Evolutionary conservation across 1,140 invertebrate species (phyloP), one percentile per base, ranked within the genome.

Genomic region (Drosophila teissieri): DNA sequence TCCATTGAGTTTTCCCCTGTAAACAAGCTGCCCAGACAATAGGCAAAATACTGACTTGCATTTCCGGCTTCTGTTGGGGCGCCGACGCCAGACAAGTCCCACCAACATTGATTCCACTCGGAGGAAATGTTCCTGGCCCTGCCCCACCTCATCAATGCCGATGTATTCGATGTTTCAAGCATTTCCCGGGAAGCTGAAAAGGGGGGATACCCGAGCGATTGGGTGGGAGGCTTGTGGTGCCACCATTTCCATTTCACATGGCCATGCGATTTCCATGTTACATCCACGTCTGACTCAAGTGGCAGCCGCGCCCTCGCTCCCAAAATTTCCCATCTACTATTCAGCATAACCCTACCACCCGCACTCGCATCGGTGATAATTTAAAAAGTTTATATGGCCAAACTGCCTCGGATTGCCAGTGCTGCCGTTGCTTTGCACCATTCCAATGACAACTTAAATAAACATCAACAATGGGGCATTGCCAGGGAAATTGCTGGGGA

Each of bases 381-480:
- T 88, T 88, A 76, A 88, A 86, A 88, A 88, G 83, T 88, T 88
- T 88, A 88, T 88, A 83, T 72, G 76, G 79, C 75, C 61, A 69
- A 70, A 69, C 79, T 58, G 64, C 67, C 74, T 31, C 54, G 54
- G 75, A 79, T 65, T 79, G 63, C 60, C 45, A 44, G 53, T 6
- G 54, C 52, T 64, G 81, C 62, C 82, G 70, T 46, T 63, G 81
- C 81, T 45, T 76, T 76, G 56, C 77, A 60, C 60, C 64, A 88
- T 89, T 88, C 83, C 83, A 88, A 88, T 89, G 83, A 88, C 83
- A 88, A 88, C 83, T 88, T 88, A 89, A 88, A 89, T 88, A 88
- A 88, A 88, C 83, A 88, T 83, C 67, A 61, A 83, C 80, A 68
- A 70, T 57, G 64, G 51, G 42, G 67, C 42, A 65, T 80, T 76